phyloP scores from a whole-genome alignment of 2,888 invertebrate genomes.

The Adela reaumurella region DNA sequence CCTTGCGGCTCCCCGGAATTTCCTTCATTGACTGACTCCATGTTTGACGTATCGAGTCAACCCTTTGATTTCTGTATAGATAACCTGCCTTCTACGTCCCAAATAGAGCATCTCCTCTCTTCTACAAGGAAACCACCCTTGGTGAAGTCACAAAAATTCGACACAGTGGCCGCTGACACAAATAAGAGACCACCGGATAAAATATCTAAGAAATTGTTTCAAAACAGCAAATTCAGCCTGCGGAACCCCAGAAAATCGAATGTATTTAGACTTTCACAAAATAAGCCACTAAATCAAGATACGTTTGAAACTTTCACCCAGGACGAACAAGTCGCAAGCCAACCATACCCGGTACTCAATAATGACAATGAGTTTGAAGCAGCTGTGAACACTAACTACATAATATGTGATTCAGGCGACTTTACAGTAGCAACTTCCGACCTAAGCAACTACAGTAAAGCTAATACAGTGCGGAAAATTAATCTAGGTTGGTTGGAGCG shows the following conservation, averaged over 20 bases:
- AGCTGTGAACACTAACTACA: neutral
- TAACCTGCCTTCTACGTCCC: conserved; percentile 29
- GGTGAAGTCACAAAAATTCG: conserved; percentile 6
- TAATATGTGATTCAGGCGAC: conserved; percentile 9
- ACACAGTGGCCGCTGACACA: conserved; percentile 20
- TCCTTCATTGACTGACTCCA: conserved; percentile 3
- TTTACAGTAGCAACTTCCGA: conserved; percentile 13
- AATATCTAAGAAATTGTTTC: conserved; percentile 66
- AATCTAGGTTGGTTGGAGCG: conserved; percentile 45
- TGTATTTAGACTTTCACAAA: conserved; percentile 17
- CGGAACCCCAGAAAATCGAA: conserved; percentile 74
- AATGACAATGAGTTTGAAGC: too few relatives aligned
- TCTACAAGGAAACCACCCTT: conserved; percentile 21
- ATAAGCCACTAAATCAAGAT: too few relatives aligned
- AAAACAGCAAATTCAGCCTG: conserved; percentile 63
- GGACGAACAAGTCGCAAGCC: too few relatives aligned
- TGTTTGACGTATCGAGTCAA: conserved; percentile 17
- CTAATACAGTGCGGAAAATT: conserved; percentile 24
- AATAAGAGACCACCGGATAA: conserved; percentile 30
- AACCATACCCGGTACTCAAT: too few relatives aligned
- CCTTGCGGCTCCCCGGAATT: conserved; percentile 19
- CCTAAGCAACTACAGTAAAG: conserved; percentile 11
- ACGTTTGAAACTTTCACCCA: too few relatives aligned
- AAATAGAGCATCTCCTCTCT: conserved; percentile 47
- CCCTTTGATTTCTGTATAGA: conserved; percentile 21